Conservation (phyloP, 2,113 vertebrate species). For the Anoura caudifer region DNA sequence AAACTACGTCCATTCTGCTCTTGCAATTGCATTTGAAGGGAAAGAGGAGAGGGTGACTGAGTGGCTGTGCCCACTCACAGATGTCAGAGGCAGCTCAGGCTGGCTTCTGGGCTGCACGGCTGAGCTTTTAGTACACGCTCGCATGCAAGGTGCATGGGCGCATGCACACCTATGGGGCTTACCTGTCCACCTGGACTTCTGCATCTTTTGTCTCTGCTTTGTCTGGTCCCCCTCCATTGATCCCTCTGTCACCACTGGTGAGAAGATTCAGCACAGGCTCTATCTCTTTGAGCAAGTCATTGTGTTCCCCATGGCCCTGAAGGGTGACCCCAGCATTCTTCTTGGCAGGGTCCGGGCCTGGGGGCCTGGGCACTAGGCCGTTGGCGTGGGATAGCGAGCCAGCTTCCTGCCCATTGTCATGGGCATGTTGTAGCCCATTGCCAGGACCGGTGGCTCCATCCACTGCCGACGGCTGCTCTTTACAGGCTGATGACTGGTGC, state of each 20-base stretch:
- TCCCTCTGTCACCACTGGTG: slow-evolving; percentile 83
- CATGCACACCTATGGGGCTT: slow-evolving; percentile 64
- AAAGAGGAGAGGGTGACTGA: not conserved
- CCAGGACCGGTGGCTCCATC: slow-evolving; percentile 51
- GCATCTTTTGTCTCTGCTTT: slow-evolving; percentile 86
- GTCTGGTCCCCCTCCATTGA: slow-evolving; percentile 83
- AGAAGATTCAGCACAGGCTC: slow-evolving; percentile 93
- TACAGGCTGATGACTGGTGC: slow-evolving; percentile 78
- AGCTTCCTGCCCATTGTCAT: slow-evolving; percentile 72
- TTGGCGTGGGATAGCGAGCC: slow-evolving; percentile 75
- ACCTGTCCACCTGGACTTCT: slow-evolving; percentile 95
- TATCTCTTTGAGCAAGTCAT: slow-evolving; percentile 93
- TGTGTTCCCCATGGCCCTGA: slow-evolving; percentile 87
- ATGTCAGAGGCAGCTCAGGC: too few species aligned
- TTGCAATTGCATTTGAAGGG: not conserved
- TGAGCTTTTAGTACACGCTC: fast-evolving
- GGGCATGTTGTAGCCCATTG: slow-evolving; percentile 15
- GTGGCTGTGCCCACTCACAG: fast-evolving
- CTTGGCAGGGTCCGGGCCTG: slow-evolving; percentile 77
- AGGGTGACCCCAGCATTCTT: slow-evolving; percentile 71
- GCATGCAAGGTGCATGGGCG: fast-evolving
- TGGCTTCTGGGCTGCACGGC: not conserved
- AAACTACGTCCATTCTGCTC: fast-evolving
- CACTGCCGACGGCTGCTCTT: slow-evolving; percentile 83
- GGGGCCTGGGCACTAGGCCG: slow-evolving; percentile 58